A percentile compares a stretch with the other conserved stretches of the same genome.
These are phyloP conservation scores for Bettongia penicillata DNA, from an alignment of 2,113 vertebrate genomes.

Conservation along the genomic window DNA sequence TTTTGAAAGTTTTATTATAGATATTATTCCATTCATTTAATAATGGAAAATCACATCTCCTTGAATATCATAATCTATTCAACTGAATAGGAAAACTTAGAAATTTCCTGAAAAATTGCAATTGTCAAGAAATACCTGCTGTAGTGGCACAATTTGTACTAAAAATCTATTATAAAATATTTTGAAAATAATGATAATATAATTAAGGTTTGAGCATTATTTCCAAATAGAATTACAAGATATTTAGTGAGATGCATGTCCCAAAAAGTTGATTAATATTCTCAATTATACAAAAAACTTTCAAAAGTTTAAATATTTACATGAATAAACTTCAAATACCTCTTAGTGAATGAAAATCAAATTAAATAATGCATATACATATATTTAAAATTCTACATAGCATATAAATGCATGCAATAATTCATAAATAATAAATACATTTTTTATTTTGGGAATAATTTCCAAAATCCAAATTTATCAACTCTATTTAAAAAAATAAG, in stretches of 20 bases:
- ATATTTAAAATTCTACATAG: neutral
- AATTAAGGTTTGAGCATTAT: neutral
- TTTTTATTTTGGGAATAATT: neutral
- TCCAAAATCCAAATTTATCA: neutral
- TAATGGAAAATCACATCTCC: neutral
- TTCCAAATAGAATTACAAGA: neutral
- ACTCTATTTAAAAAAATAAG: neutral
- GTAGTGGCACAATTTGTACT: neutral
- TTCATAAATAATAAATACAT: neutral
- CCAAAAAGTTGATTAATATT: neutral
- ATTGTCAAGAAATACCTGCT: neutral
- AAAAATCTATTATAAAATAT: neutral
- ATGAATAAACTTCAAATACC: neutral
- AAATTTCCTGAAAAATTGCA: neutral
- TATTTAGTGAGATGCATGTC: neutral
- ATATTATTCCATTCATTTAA: neutral
- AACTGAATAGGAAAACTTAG: neutral
- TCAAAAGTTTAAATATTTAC: neutral
- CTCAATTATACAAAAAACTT: constrained; percentile 15
- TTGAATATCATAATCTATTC: neutral
- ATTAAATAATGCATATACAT: neutral
- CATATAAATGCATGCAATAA: neutral
- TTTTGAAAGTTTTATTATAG: neutral
- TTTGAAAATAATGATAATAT: constrained; percentile 31
- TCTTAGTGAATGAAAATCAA: neutral